A percentile compares a stretch with the other conserved stretches of the same genome.
These are phyloP conservation scores for Micronycteris hirsuta DNA, from an alignment of 2,113 vertebrate genomes.

Conservation along the genomic window DNA sequence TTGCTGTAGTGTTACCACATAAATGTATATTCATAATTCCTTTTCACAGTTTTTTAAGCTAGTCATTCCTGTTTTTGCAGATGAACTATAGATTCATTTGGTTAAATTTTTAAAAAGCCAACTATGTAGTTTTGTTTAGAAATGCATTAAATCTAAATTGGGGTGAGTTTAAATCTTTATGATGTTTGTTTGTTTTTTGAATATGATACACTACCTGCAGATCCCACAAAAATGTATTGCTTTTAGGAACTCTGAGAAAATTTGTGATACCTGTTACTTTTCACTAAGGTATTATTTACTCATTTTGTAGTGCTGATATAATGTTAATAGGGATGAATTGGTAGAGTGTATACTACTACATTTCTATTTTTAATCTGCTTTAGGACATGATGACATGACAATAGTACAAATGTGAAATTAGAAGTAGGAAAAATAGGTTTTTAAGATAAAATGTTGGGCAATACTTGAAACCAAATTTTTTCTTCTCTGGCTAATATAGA, in stretches of 20 bases:
- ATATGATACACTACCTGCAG: not conserved
- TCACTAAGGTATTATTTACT: not conserved
- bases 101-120: not conserved
- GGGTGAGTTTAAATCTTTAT: not conserved
- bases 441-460: not conserved
- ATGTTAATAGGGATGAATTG: not conserved
- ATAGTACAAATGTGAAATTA: not conserved
- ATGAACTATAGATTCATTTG: constrained; percentile 25
- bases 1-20: not conserved
- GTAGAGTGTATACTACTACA: not conserved
- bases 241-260: not conserved
- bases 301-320: not conserved
- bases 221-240: not conserved
- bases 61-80: not conserved
- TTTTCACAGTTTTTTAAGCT: not conserved
- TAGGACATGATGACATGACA: not conserved
- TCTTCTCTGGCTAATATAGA: not conserved
- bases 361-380: constrained; percentile 31
- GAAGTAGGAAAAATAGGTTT: not conserved
- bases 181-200: not conserved
- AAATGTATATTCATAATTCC: not conserved
- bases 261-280: not conserved
- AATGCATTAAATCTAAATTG: not conserved
- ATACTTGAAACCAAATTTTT: not conserved
- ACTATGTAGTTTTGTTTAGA: not conserved